These are phyloP conservation scores for Epinephelus malabaricus DNA, from an alignment of 2,797 vertebrate species.

Conservation along the genomic window DNA sequence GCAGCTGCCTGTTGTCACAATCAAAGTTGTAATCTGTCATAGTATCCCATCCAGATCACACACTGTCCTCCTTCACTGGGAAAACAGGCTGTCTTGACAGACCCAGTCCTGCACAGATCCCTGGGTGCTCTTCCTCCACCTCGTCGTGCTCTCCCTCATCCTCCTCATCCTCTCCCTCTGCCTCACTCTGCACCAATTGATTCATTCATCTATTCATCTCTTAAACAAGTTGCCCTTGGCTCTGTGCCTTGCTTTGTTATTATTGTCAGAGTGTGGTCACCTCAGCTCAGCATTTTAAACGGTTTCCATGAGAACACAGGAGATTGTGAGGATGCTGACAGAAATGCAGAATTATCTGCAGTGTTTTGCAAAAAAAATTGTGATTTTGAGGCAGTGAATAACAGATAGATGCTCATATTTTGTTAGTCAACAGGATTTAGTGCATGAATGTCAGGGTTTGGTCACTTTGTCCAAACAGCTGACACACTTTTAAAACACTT, in stretches of 20 bases:
- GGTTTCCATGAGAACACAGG: constrained; percentile 68
- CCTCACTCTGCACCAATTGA: constrained; percentile 4
- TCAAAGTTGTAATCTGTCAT: not conserved
- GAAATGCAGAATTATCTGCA: constrained; percentile 26
- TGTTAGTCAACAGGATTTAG: not conserved
- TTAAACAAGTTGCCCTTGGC: constrained; percentile 21
- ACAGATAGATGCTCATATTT: not conserved
- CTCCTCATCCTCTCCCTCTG: constrained; percentile 9
- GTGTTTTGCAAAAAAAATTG: not conserved
- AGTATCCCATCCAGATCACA: not conserved
- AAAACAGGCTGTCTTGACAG: constrained; percentile 8
- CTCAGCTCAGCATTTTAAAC: constrained; percentile 48
- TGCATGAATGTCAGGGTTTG: not conserved
- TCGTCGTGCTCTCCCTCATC: not conserved
- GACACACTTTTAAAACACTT: not conserved
- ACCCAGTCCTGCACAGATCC: not conserved
- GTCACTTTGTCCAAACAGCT: not conserved
- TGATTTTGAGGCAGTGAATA: not conserved
- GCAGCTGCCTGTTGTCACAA: not conserved
- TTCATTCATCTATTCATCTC: constrained; percentile 36
- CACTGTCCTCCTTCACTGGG: not conserved
- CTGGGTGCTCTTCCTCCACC: not conserved
- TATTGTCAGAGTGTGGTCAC: constrained; percentile 29
- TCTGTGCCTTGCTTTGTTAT: constrained; percentile 29
- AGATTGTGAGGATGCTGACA: constrained; percentile 25